A percentile compares a stretch with the other conserved stretches of the same genome.
These are phyloP conservation scores for Formicarius rufipectus DNA, from an alignment of 2,113 vertebrate genomes.

Conservation along the genomic window DNA sequence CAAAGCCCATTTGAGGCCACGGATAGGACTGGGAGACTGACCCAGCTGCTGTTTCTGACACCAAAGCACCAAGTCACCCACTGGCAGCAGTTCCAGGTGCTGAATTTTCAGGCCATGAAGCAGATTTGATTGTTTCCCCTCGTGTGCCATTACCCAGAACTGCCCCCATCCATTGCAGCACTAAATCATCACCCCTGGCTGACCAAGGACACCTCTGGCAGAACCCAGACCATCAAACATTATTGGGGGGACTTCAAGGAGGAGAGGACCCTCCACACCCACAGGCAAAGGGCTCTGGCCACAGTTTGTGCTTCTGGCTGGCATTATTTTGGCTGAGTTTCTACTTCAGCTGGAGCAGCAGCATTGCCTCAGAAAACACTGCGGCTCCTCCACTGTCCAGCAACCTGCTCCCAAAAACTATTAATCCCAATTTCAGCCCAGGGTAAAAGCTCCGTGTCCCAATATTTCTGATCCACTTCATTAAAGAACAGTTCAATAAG, in stretches of 20 bases:
- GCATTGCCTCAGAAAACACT: background rate
- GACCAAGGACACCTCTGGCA: background rate
- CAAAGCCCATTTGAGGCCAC: background rate
- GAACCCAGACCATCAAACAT: background rate
- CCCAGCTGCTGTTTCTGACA: background rate
- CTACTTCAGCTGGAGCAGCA: background rate
- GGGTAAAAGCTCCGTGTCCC: background rate
- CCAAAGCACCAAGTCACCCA: background rate
- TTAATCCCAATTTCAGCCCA: background rate
- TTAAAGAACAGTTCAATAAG: background rate
- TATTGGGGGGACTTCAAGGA: background rate
- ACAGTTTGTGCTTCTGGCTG: background rate
- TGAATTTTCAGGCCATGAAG: background rate
- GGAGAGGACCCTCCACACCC: background rate
- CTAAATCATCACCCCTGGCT: background rate
- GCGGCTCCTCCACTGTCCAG: background rate
- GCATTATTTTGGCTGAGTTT: background rate
- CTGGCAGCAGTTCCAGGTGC: rapidly evolving
- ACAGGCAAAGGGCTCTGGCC: background rate
- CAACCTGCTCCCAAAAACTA: background rate
- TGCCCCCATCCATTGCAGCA: background rate
- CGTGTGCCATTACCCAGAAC: background rate
- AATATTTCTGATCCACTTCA: background rate
- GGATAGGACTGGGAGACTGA: background rate
- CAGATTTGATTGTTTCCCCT: background rate